Evolutionary conservation across 1,140 invertebrate genomes (phyloP), one percentile per base, ranked within the genome.

Genomic region (Myzus persicae): DNA sequence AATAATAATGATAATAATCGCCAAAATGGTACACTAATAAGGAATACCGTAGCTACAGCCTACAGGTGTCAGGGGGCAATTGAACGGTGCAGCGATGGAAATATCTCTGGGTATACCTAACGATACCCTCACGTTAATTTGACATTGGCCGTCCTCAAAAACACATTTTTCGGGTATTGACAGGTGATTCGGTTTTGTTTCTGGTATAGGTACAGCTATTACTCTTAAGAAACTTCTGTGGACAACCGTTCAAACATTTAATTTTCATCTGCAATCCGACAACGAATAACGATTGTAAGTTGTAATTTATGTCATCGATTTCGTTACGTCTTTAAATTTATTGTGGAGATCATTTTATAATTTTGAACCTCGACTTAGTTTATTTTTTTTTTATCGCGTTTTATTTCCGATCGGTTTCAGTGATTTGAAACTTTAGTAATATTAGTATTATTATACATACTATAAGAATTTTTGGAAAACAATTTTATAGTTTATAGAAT

Each of bases 1-100:
- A 67, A 67, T n/a, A n/a, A 51, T 84, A 42, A 84, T 40, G 82
- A 84, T 84, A 84, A 84, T 40, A 84, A 84, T 84, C 38, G 82
- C 82, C 38, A 84, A 84, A 84, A 84, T 24, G 38, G 38, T 84
- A 84, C 59, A 76, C 59, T 76, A 76, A 76, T 76, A 76, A 40
- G 82, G 81, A 82, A 36, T 38, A 82, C 36, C 22, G 38, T 42
- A 14, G 2, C n/a, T n/a, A 46, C 18, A 82, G 24, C 81, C 81
- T 26, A 84, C 82, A 84, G 82, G 36, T 84, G 81, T 40, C 38
- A 40, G 81, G 20, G 40, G 36, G 81, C 22, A 82, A 22, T 82
- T 82, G 36, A 82, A 38, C 18, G 22, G 1, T 76, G 59, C n/a
- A 24, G 36, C 36, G 38, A 82, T 82, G 81, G 22, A 40, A 84